phyloP scores from a whole-genome alignment of 2,113 vertebrate genomes.

The Rhineura floridana region DNA sequence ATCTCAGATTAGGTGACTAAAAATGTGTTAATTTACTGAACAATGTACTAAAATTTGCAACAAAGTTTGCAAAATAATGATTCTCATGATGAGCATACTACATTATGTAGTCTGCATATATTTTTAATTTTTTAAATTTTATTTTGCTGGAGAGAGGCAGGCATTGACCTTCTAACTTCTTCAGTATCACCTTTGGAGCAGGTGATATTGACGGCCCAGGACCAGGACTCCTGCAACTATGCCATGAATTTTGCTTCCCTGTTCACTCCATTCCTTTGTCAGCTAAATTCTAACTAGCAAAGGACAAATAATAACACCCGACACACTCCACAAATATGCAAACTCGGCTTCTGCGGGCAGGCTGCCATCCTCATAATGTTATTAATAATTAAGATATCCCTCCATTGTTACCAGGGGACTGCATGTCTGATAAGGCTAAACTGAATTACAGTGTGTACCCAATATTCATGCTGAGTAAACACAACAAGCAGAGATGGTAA shows the following conservation, averaged over 20 bases:
- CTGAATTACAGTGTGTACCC: constrained; percentile 46
- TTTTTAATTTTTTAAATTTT: too few relatives aligned
- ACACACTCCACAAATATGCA: constrained; percentile 61
- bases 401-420: constrained; percentile 47
- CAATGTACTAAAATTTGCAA: background rate
- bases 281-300: constrained; percentile 71
- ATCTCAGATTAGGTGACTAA: background rate
- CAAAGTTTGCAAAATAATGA: background rate
- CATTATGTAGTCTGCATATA: background rate
- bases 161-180: too few relatives aligned
- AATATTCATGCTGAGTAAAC: constrained; percentile 65
- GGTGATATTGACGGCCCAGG: constrained; percentile 2
- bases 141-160: background rate
- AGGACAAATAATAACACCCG: constrained; percentile 58
- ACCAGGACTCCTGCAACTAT: constrained; percentile 5
- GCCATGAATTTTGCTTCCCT: constrained; percentile 4
- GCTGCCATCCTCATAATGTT: constrained; percentile 47
- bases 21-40: background rate
- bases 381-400: constrained; percentile 71
- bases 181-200: background rate
- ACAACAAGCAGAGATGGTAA: constrained; percentile 60
- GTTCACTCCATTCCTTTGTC: constrained; percentile 51
- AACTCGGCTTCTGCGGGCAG: constrained; percentile 43
- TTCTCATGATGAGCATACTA: too few relatives aligned
- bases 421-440: constrained; percentile 65